phyloP scores from a whole-genome alignment of 2,888 invertebrate genomes.

The Trachelus troglodyta region DNA sequence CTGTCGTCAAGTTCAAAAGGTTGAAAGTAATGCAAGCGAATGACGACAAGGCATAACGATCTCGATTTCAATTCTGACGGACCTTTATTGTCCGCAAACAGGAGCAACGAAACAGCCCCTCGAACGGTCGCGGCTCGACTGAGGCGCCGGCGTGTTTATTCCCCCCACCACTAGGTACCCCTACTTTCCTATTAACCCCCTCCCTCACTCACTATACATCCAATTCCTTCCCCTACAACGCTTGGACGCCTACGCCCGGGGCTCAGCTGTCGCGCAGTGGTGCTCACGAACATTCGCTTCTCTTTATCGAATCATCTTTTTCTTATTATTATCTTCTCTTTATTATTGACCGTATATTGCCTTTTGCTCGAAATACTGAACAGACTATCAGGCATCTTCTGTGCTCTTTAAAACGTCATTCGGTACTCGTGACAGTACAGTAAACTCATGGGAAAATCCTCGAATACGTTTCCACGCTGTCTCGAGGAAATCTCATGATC shows the following conservation, averaged over 20 bases:
- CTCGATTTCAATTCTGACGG: not conserved
- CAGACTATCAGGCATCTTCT: not conserved
- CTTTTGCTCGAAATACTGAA: not conserved
- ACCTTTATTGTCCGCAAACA: not conserved
- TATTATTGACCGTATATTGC: not conserved
- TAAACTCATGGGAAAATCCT: not conserved
- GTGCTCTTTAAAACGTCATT: not conserved
- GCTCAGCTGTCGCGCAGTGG: constrained; percentile 32
- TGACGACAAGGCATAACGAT: not conserved
- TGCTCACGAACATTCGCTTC: constrained; percentile 6
- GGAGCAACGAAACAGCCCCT: constrained; percentile 23
- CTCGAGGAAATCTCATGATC: not conserved
- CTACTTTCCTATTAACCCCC: constrained; percentile 19
- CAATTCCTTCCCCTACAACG: constrained; percentile 1
- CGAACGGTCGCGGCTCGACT: constrained; percentile 54
- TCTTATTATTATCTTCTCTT: not conserved
- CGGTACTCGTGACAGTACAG: not conserved
- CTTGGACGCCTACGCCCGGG: constrained; percentile 29
- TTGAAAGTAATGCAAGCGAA: not conserved
- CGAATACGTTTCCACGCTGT: not conserved
- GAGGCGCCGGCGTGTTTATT: constrained; percentile 63
- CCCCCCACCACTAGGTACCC: constrained; percentile 35
- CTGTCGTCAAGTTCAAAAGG: not conserved
- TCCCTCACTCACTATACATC: constrained; percentile 13
- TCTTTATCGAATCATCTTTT: not conserved